Evolutionary conservation across 2,113 vertebrate genomes (phyloP).

Genomic region (Myocastor coypus): DNA sequence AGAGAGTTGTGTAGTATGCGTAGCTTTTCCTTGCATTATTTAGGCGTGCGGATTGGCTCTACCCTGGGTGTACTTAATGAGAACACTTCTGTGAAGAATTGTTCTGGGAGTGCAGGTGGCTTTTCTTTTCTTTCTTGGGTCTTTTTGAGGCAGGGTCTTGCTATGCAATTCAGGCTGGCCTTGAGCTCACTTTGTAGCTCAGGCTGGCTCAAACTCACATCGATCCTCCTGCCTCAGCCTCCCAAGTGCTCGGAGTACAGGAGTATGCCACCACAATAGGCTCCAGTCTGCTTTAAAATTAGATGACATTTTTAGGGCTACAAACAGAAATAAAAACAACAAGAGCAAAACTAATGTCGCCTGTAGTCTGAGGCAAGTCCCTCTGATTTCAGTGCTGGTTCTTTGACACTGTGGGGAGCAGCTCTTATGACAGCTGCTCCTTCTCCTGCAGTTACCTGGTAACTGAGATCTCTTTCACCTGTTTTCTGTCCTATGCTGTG

Average conservation of each 20-base stretch:
- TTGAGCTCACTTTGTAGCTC: no score
- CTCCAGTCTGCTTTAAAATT: not conserved
- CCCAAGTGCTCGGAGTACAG: no score
- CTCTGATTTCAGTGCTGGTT: not conserved
- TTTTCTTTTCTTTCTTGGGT: no score
- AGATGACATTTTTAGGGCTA: slow-evolving; percentile 4
- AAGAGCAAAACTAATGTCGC: slow-evolving; percentile 20
- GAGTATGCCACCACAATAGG: not conserved
- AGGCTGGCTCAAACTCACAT: no score
- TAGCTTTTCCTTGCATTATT: slow-evolving; percentile 29
- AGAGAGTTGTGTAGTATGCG: not conserved
- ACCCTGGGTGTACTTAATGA: slow-evolving; percentile 18
- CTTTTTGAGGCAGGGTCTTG: no score
- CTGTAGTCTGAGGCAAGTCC: not conserved
- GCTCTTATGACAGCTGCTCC: not conserved
- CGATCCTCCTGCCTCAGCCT: no score
- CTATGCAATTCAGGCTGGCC: no score
- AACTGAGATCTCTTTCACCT: not conserved
- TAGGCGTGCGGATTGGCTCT: not conserved
- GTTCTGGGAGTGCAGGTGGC: not conserved
- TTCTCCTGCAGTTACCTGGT: not conserved
- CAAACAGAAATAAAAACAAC: slow-evolving; percentile 19
- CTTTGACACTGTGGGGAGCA: not conserved
- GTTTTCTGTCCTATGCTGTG: not conserved
- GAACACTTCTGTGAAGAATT: not conserved